These are phyloP conservation scores for Chaenogobius annularis DNA, from an alignment of 2,113 vertebrate genomes.

Conservation along the genomic window DNA sequence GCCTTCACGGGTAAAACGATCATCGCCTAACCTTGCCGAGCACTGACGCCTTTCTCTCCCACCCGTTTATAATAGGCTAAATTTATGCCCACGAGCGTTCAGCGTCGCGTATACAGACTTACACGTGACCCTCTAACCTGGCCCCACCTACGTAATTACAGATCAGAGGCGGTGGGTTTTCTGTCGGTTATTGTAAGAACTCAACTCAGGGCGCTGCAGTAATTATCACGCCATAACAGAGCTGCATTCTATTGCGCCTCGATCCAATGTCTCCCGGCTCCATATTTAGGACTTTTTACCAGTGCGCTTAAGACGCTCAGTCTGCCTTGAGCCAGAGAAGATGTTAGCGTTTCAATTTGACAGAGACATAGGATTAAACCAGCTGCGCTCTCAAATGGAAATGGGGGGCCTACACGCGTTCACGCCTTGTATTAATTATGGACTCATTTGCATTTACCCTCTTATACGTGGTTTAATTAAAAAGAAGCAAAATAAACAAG, in stretches of 20 bases:
- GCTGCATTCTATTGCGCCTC: constrained; percentile 70
- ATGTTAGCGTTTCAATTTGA: constrained; percentile 58
- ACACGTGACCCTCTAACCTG: constrained; percentile 75
- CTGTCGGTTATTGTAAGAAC: constrained; percentile 73
- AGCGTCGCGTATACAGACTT: constrained; percentile 36
- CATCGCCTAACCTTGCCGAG: constrained; percentile 47
- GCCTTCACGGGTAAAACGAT: constrained; percentile 37
- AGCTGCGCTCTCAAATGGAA: constrained; percentile 57
- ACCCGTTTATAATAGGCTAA: constrained; percentile 36
- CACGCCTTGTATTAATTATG: constrained; percentile 65
- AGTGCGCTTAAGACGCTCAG: constrained; percentile 37
- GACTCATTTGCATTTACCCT: constrained; percentile 59
- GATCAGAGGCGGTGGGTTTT: constrained; percentile 73
- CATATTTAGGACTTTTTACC: constrained; percentile 46
- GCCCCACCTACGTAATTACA: constrained; percentile 78
- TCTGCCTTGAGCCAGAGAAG: constrained; percentile 55
- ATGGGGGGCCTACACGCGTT: constrained; percentile 49
- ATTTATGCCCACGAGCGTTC: constrained; percentile 45
- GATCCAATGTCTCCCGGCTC: constrained; percentile 62
- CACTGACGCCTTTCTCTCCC: constrained; percentile 26
- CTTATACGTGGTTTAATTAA: constrained; percentile 55
- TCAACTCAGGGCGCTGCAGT: constrained; percentile 56
- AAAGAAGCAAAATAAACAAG: constrained; percentile 45
- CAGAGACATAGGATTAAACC: constrained; percentile 60
- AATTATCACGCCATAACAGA: constrained; percentile 72